Conservation (phyloP, 2,113 vertebrate genomes). For the Aleadryas rufinucha region DNA sequence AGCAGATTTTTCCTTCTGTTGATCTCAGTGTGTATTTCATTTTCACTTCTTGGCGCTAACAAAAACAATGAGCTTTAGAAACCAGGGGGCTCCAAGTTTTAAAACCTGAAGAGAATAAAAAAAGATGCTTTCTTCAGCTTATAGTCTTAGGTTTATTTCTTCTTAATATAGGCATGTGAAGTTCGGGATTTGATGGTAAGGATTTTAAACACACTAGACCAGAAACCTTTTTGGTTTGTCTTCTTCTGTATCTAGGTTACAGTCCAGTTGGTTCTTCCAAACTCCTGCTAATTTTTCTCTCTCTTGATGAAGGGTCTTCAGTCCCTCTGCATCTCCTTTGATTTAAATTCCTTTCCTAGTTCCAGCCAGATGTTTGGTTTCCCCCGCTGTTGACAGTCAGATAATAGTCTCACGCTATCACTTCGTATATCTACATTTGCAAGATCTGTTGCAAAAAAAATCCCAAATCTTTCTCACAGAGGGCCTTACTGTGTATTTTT, state of each 20-base stretch:
- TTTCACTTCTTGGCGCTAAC: not conserved
- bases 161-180: not conserved
- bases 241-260: not conserved
- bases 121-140: not conserved
- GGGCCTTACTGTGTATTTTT: not conserved
- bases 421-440: not conserved
- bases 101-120: not conserved
- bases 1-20: not conserved
- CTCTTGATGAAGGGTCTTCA: not conserved
- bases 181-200: not conserved
- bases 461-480: not conserved
- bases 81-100: not conserved
- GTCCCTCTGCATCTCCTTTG: not conserved
- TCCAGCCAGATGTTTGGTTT: constrained; percentile 12
- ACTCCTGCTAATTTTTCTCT: not conserved
- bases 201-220: not conserved
- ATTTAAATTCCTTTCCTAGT: not conserved
- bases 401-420: not conserved
- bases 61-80: not conserved
- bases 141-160: not conserved
- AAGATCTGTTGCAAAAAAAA: not conserved
- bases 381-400: not conserved
- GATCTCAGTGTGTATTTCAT: not conserved
- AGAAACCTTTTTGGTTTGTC: not conserved
- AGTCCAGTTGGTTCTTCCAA: not conserved